Percentiles rank a stretch among this genome's conserved stretches.
Conservation (phyloP, 2,113 vertebrate species). For the Neodon shergylaensis region DNA sequence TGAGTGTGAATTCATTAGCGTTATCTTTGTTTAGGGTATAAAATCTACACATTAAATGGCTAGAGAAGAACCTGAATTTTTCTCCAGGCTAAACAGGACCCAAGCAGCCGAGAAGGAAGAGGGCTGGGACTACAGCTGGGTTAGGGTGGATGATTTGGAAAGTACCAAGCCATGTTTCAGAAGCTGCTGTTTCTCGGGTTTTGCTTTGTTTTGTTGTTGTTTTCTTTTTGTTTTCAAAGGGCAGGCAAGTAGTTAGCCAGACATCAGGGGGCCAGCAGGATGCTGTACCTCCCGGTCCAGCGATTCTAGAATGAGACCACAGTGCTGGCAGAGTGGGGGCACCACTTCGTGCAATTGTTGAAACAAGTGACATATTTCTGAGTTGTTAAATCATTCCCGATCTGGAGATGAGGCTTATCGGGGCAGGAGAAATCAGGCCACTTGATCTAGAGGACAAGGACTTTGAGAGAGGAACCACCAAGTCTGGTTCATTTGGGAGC, state of each 20-base stretch:
- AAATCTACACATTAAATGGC: constrained; percentile 72
- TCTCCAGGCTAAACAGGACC: constrained; percentile 25
- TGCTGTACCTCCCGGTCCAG: neutral
- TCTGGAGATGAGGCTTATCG: neutral
- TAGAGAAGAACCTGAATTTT: neutral
- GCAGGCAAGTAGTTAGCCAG: neutral
- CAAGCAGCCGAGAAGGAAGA: neutral
- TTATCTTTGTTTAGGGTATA: constrained; percentile 84
- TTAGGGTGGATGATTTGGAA: neutral
- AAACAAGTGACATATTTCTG: neutral
- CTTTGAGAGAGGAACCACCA: rapidly evolving
- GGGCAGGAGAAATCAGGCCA: neutral
- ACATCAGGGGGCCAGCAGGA: neutral
- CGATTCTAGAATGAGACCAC: neutral
- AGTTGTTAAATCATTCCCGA: rapidly evolving
- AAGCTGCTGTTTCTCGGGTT: neutral
- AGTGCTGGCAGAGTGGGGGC: no score
- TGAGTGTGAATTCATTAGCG: constrained; percentile 88
- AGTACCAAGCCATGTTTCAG: neutral
- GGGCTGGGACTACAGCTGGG: neutral
- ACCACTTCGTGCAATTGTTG: rapidly evolving
- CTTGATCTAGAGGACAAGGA: neutral
- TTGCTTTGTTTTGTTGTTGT: no score
- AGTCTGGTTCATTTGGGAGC: neutral
- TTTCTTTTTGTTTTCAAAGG: neutral